Conservation (phyloP, 2,797 vertebrate species). For the Pithecia hirsuta region DNA sequence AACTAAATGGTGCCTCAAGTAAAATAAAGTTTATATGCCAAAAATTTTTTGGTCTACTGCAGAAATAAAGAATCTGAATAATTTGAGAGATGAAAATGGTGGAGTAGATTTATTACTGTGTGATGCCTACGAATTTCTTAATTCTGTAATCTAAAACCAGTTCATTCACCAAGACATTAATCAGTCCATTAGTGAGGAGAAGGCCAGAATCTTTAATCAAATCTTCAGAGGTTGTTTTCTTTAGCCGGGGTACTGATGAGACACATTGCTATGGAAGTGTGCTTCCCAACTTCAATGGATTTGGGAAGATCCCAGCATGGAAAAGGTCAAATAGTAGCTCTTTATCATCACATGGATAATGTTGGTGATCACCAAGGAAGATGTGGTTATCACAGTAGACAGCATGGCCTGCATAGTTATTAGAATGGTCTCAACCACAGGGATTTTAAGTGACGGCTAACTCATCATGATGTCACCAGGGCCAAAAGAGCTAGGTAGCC, state of each 20-base stretch:
- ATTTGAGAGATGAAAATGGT: neutral
- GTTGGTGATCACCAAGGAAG: neutral
- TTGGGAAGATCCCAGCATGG: neutral
- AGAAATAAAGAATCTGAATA: neutral
- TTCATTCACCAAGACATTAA: neutral
- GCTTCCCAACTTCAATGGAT: neutral
- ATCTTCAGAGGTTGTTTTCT: neutral
- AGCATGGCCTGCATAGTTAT: neutral
- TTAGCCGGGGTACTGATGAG: neutral
- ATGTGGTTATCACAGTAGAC: neutral
- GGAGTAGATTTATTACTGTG: neutral
- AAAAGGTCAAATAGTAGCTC: neutral
- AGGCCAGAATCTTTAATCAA: neutral
- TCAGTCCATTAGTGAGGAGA: neutral
- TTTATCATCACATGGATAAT: neutral
- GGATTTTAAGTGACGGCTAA: neutral
- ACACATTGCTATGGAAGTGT: neutral
- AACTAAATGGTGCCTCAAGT: neutral
- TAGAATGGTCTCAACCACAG: neutral
- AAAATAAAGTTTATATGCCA: constrained; percentile 34
- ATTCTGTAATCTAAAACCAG: neutral
- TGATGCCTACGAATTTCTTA: neutral
- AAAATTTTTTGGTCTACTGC: neutral
- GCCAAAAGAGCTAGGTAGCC: neutral
- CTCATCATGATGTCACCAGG: neutral